Percentiles rank a stretch among this genome's conserved stretches.
Evolutionary conservation across 2,797 vertebrate genomes (phyloP).

Genomic region (Melanotaenia trifasciata): DNA sequence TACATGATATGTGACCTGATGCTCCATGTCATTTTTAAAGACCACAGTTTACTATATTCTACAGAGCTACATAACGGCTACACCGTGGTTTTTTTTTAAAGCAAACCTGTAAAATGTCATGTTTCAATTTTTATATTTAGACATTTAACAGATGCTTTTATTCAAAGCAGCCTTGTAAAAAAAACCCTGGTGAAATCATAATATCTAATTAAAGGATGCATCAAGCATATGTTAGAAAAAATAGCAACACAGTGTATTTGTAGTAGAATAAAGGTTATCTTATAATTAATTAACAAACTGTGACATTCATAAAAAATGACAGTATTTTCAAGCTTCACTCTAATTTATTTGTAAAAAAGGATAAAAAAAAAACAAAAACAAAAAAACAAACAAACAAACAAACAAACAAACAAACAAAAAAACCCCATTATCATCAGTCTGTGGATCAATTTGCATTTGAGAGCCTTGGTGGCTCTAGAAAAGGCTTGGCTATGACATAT

Average conservation of each 20-base stretch:
- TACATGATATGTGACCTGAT: background rate
- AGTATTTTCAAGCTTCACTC: slow-evolving; percentile 37
- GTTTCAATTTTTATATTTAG: background rate
- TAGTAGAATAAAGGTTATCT: background rate
- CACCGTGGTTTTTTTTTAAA: background rate
- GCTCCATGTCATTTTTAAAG: background rate
- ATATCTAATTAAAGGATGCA: background rate
- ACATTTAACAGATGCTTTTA: background rate
- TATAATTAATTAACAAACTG: background rate
- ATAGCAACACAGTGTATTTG: background rate
- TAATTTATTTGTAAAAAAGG: slow-evolving; percentile 48
- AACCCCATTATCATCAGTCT: slow-evolving; percentile 36
- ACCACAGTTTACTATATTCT: background rate
- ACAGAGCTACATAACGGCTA: background rate
- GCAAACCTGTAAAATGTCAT: background rate
- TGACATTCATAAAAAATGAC: background rate
- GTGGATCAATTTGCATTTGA: slow-evolving; percentile 70
- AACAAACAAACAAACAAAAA: background rate
- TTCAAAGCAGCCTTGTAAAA: background rate
- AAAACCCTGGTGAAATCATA: background rate
- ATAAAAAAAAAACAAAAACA: background rate
- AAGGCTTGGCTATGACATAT: slow-evolving; percentile 74
- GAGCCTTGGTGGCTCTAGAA: slow-evolving; percentile 51
- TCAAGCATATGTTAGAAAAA: background rate
- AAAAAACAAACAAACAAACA: background rate